Evolutionary conservation across 2,113 vertebrate genomes (phyloP), one percentile per base, ranked within the genome.

Genomic region (Otolemur garnettii): DNA sequence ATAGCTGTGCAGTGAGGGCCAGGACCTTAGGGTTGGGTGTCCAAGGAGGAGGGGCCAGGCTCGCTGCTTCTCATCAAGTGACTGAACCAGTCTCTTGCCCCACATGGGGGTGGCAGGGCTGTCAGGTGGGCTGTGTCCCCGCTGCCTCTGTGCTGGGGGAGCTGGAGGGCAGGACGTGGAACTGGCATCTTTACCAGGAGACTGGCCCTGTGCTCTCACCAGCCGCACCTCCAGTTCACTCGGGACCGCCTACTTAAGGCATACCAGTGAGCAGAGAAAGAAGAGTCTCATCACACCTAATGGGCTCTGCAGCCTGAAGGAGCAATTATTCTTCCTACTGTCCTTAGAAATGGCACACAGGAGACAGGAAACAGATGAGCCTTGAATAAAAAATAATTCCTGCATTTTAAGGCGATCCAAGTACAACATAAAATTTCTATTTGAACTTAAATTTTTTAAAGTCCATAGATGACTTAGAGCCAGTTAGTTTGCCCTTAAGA

Each of bases 361-460:
- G 74, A 84, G 62, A 38, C 0, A 57, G 35, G 35, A 80, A 68
- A 35, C 66, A 75, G 30, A 17, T 30, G 10, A 59, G 5, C 18
- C 11, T n/a, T 17, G 50, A 71, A 55, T 38, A 62, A 68, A 78
- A 92, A 77, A 33, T 26, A 45, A 38, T 59, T 50, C 30, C 3
- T 17, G 26, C 9, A 1, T 38, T 72, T 72, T 83, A n/a, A 90
- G n/a, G 71, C 33, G 30, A 57, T 45, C 13, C 30, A 5, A 33
- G 42, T 42, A 22, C 35, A 69, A 7, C 10, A n/a, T 60, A 13
- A 80, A 55, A n/a, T 64, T 69, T 45, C 75, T 71, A n/a, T 33
- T 57, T 22, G 69, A 94, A 71, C 38, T 90, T 74, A 71, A 53
- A 33, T 42, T 71, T 90, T 82, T 30, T 26, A 79, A 83, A 93